phyloP scores from a whole-genome alignment of 23 tunicate genomes.

The Corella eumyota region DNA sequence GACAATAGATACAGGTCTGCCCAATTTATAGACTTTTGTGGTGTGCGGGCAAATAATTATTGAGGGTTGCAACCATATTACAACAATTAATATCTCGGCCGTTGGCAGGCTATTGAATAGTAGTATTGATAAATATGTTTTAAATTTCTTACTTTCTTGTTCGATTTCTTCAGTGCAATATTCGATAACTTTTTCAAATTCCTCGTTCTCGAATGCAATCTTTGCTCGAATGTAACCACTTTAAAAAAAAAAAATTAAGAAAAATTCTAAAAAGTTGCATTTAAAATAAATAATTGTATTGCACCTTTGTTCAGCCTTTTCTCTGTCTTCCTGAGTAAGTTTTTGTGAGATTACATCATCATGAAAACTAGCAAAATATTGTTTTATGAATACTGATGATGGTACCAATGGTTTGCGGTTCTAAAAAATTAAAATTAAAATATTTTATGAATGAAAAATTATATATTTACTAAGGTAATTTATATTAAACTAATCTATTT shows the following conservation, averaged over 20 bases:
- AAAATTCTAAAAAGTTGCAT: neutral
- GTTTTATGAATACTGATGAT: conserved; percentile 50
- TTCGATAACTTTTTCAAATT: conserved; percentile 20
- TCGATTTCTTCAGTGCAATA: conserved; percentile 67
- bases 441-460: neutral
- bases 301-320: conserved; percentile 22
- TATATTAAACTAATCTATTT: too few relatives aligned
- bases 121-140: too few relatives aligned
- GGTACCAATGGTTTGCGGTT: conserved; percentile 58
- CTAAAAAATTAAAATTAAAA: conserved; percentile 16
- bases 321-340: conserved; percentile 42
- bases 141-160: neutral
- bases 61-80: too few relatives aligned
- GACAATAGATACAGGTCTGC: too few relatives aligned
- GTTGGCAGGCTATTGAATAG: too few relatives aligned
- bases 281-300: neutral
- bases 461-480: neutral
- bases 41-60: too few relatives aligned
- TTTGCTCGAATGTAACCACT: conserved; percentile 84
- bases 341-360: conserved; percentile 49
- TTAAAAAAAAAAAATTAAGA: neutral
- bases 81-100: too few relatives aligned
- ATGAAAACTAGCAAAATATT: conserved; percentile 72
- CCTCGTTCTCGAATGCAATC: conserved; percentile 29
- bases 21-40: too few relatives aligned